phyloP scores from a whole-genome alignment of 2,888 invertebrate genomes.

The Camptogramma bilineatum region DNA sequence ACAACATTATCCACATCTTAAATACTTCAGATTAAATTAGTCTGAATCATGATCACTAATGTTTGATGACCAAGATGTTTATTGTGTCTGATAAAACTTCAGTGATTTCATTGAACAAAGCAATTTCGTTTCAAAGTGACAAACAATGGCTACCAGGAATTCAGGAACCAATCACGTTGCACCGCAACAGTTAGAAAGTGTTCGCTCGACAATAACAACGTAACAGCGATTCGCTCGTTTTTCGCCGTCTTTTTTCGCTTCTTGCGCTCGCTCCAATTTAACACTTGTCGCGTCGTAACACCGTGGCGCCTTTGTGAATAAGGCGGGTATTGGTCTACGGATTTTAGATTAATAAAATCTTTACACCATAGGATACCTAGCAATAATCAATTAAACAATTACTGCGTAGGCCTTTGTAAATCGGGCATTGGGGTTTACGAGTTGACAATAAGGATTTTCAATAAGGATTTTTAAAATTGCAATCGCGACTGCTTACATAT shows the following conservation, averaged over 20 bases:
- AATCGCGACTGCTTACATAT: too few species aligned
- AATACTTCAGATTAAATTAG: too few species aligned
- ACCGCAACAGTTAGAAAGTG: conserved; percentile 44
- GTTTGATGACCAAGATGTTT: too few species aligned
- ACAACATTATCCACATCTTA: too few species aligned
- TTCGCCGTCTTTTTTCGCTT: conserved; percentile 35
- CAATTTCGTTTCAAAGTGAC: neutral
- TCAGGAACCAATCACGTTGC: conserved; percentile 26
- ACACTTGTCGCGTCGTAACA: conserved; percentile 25
- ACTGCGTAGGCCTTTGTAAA: too few species aligned
- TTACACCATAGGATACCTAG: too few species aligned
- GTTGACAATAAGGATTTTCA: too few species aligned
- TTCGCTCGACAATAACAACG: conserved; percentile 31
- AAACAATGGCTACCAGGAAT: conserved; percentile 8
- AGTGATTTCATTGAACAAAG: neutral
- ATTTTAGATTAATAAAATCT: too few species aligned
- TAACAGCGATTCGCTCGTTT: conserved; percentile 38
- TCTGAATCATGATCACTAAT: too few species aligned
- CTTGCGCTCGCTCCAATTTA: conserved; percentile 31
- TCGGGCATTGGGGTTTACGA: too few species aligned
- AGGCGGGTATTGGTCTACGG: conserved; percentile 21
- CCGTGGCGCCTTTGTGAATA: conserved; percentile 9
- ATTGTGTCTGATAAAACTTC: neutral
- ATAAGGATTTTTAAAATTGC: too few species aligned
- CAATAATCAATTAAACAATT: too few species aligned